Evolutionary conservation across 2,888 invertebrate genomes (phyloP), one percentile per base, ranked within the genome.

Genomic region (Epinotia nisella): DNA sequence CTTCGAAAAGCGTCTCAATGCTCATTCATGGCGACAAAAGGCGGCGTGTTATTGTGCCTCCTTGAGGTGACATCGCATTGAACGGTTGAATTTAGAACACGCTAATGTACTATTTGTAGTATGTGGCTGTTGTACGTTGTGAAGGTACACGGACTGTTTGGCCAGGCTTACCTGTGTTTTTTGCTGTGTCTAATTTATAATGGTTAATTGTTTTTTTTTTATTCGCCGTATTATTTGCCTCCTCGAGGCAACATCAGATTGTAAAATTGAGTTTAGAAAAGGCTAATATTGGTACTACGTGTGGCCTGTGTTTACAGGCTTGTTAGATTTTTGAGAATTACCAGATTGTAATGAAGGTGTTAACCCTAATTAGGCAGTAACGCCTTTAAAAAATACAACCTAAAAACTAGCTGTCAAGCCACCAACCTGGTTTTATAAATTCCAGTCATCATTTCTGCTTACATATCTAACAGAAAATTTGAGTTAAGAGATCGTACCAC

Each of bases 1-100:
- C 71, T 53, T 66, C 59, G 76, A 76, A 77, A 76, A 74, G 72
- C 69, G 60, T 56, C 76, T 76, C 74, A 75, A 77, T 79, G 74
- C 71, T 65, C 74, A 74, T 70, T 64, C 64, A 59, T 59, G 19
- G 3, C 68, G 67, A 75, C 75, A 75, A 75, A 74, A 62, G 74
- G 59, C 55, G 62, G 17, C 71, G 60, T 71, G 75, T 67, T 70
- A 75, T 75, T 75, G 75, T 75, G 71, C 68, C 72, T 72, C 56
- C 72, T 72, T 72, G 72, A 68, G 67, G 72, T 72, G 73, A 59
- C 69, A 59, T 71, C 65, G 69, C 53, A 73, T 73, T 69, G 68
- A 73, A 58, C 64, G 61, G 21, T 55, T 62, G 73, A 73, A 73
- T 73, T 73, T 73, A 73, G 73, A 73, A 69, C 73, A 29, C 56